phyloP scores from a whole-genome alignment of 1,140 invertebrate genomes.

The Lepidurus apus region DNA sequence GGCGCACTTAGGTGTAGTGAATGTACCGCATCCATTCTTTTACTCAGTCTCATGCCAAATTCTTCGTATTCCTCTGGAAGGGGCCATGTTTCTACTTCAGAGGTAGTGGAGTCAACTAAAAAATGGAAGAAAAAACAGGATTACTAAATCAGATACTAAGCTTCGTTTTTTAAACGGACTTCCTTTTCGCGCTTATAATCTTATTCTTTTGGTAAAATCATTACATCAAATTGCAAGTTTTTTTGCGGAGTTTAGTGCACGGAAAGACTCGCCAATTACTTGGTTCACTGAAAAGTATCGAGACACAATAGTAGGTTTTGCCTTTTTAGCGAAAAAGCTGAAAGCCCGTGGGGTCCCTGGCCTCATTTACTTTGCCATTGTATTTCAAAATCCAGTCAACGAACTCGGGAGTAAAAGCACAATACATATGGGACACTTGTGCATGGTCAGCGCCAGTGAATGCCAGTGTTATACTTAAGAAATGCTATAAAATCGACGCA shows the following conservation, averaged over 20 bases:
- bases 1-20: not conserved
- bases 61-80: slow-evolving; percentile 14
- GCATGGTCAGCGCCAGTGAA: not conserved
- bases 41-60: not conserved
- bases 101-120: not conserved
- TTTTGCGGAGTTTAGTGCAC: not conserved
- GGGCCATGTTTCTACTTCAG: not conserved
- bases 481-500: not conserved
- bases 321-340: not conserved
- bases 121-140: not conserved
- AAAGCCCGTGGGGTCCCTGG: not conserved
- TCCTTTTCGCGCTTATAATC: not conserved
- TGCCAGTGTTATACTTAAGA: not conserved
- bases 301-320: not conserved
- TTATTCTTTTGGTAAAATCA: not conserved
- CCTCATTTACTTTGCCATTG: not conserved
- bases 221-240: not conserved
- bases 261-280: not conserved
- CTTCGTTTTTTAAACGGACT: not conserved
- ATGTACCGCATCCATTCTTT: not conserved
- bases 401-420: not conserved
- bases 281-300: not conserved
- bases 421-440: not conserved
- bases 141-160: not conserved
- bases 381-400: not conserved